Base-by-base conservation (phyloP, 2,888 invertebrate genomes). In the Meganola albula region DNA sequence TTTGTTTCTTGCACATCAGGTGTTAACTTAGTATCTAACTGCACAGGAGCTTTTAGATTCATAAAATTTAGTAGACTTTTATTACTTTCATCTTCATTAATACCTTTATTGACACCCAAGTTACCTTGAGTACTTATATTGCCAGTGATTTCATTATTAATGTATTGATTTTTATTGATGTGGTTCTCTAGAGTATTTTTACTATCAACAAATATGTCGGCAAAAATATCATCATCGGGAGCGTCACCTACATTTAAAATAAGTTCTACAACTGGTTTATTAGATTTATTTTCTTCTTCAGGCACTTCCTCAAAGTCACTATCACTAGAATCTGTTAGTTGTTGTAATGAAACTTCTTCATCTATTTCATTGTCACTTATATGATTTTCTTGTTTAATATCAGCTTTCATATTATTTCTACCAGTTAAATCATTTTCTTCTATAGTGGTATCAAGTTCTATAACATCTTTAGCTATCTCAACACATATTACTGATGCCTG, bases 201-300 rank as follows among this genome's bases (percentile, higher is more conserved):
- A 5, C 4, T 16, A 16, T 16, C 16, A 5, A 16, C 49, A 66
- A 93, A 93, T 37, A 93, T 69, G 74, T 93, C 93, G n/a, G 90
- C 90, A 77, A 93, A 93, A 36, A 93, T 83, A 70, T 92, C 92
- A 56, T 92, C 89, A 5, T 70, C 62, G 28, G 58, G 56, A 10
- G 58, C 52, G 46, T 71, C 60, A 10, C 71, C 68, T 32, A 85
- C 49, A 39, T 74, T 62, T 34, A 88, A 64, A 24, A 76, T 73
- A 22, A 88, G 58, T 60, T 90, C 73, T 12, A 89, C 71, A 38
- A 74, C 53, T 36, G 88, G 72, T 57, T 87, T 76, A 9, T 54
- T 48, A 18, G 34, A 6, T 41, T 61, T 48, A 13, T 37, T 52
- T 45, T 67, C 68, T 45, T 68, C 68, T 59, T 88, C 87, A 29